Evolutionary conservation across 2,113 vertebrate genomes (phyloP), one percentile per base, ranked within the genome.

Genomic region (Chelonoidis abingdonii): DNA sequence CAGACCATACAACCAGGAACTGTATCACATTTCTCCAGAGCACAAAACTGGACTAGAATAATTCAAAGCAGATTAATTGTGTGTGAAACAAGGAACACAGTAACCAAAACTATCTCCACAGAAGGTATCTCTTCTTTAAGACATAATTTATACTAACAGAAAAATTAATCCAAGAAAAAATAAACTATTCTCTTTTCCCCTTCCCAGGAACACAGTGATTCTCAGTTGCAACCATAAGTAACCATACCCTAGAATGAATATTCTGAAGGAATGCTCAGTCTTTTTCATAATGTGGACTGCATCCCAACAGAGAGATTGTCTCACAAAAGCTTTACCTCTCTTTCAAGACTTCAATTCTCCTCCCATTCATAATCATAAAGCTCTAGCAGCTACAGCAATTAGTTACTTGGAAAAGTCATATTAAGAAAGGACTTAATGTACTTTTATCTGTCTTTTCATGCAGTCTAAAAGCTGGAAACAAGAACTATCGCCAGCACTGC

Each of bases 381-480:
- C 90, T 87, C 52, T 21, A 93, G 62, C 50, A 91, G 44, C 92
- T 81, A 93, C 19, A 65, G 65, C n/a, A 38, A 86, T 29, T 56
- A 56, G 22, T 96, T 69, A 79, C 85, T 56, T 94, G 76, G 82
- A 88, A 97, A 86, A 62, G 80, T 21, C 89, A 83, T 6, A 93
- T 91, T 86, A 88, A 87, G 57, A 94, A 95, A 88, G 2, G 16
- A 4, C 0, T 50, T 11, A 53, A 44, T 78, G 25, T 86, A 88
- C 87, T 62, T 50, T 92, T 94, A 92, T 57, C 81, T 79, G 62
- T 57, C 0, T 1, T 50, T 87, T 75, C 31, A 75, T 50, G 41
- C 53, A 91, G 54, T 47, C 65, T 52, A 92, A 25, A 90, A 85
- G 93, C 1, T 80, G 86, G 89, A 97, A 97, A 88, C 57, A 12